phyloP scores from a whole-genome alignment of 92 coral and sea anemone genomes.

The Actinostola sp. region DNA sequence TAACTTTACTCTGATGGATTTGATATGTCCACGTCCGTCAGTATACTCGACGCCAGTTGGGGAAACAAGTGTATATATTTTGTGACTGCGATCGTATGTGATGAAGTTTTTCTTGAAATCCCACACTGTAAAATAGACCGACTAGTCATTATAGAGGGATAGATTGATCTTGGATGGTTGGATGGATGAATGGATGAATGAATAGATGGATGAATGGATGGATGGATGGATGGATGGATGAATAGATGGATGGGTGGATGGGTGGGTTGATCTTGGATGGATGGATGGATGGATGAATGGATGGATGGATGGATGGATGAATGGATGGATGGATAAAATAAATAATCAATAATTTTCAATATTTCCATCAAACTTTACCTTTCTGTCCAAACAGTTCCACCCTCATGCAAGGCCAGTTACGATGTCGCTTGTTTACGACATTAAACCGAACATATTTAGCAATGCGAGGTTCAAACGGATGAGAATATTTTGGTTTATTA shows the following conservation, averaged over 20 bases:
- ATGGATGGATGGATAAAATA: no score
- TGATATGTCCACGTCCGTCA: neutral
- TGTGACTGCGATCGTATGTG: neutral
- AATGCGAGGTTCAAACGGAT: conserved; percentile 16
- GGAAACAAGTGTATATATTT: neutral
- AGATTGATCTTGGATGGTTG: no score
- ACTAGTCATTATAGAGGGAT: no score
- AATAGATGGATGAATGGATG: no score
- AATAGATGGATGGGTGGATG: no score
- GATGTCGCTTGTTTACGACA: neutral
- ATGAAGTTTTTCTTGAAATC: conserved; percentile 18
- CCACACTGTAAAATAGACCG: conserved; percentile 15
- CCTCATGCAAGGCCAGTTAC: conserved; percentile 41
- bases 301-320: no score
- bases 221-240: no score
- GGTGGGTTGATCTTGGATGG: no score
- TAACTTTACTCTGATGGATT: neutral
- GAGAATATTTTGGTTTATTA: neutral
- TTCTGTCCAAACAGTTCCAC: conserved; percentile 35
- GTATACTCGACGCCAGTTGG: neutral
- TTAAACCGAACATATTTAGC: conserved; percentile 39
- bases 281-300: no score
- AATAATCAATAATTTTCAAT: neutral
- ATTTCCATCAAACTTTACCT: neutral
- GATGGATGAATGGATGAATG: no score